Evolutionary conservation across 2,797 vertebrate genomes (phyloP).

Genomic region (Semotilus atromaculatus): DNA sequence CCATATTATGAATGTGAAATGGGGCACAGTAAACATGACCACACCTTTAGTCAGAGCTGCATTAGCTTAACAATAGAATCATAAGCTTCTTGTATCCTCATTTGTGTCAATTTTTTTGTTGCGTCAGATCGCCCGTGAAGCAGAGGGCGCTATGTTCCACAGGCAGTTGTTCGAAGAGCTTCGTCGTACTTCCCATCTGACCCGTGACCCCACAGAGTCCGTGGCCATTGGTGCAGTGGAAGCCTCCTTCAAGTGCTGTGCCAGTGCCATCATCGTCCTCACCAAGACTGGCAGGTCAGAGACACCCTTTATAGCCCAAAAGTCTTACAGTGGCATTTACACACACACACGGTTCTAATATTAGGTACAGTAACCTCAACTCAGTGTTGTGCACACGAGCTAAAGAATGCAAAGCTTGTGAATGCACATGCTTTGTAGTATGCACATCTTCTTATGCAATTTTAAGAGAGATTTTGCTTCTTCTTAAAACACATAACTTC

Average conservation of each 20-base stretch:
- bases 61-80: neutral
- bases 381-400: neutral
- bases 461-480: neutral
- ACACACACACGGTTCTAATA: conserved; percentile 10
- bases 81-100: neutral
- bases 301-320: neutral
- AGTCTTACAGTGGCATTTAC: conserved; percentile 9
- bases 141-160: conserved; percentile 98
- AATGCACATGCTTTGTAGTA: neutral
- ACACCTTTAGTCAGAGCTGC: too few relatives aligned
- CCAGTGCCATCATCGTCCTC: conserved; percentile 95
- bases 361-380: conserved; percentile 22
- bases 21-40: too few relatives aligned
- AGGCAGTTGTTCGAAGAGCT: conserved; percentile 98
- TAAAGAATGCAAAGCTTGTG: neutral
- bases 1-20: too few relatives aligned
- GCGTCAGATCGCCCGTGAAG: conserved; percentile 94
- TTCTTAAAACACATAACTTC: neutral
- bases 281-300: conserved; percentile 94
- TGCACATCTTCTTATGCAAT: neutral
- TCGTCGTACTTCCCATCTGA: conserved; percentile 89
- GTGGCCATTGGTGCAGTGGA: conserved; percentile 95
- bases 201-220: conserved; percentile 95
- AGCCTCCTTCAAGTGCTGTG: conserved; percentile 97
- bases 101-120: neutral